Evolutionary conservation across 1,140 invertebrate genomes (phyloP).

Genomic region (Rhagoletis zephyria): DNA sequence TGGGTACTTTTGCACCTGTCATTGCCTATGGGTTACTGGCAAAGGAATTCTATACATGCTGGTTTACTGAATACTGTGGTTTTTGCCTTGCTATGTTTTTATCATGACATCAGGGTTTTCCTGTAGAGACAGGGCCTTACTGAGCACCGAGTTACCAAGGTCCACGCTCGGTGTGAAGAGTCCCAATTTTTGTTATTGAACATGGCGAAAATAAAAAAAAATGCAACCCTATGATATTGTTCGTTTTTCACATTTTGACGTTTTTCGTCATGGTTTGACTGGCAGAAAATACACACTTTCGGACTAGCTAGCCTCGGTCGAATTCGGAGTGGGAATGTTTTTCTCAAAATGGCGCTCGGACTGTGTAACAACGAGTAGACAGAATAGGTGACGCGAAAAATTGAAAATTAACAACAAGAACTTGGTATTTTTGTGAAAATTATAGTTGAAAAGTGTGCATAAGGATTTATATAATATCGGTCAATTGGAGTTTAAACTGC

Average conservation of each 20-base stretch:
- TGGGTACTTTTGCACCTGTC: no score
- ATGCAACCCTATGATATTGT: not conserved
- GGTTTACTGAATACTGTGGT: no score
- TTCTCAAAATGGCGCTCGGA: conserved; percentile 57
- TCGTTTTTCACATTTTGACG: not conserved
- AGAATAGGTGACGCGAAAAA: conserved; percentile 41
- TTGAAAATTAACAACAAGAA: conserved; percentile 43
- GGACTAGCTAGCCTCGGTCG: conserved; percentile 51
- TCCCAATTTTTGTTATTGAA: no score
- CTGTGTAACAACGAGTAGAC: conserved; percentile 50
- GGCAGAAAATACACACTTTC: conserved; percentile 53
- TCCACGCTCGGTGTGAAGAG: no score
- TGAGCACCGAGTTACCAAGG: no score
- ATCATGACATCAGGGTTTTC: no score
- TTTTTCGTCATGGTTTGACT: conserved; percentile 33
- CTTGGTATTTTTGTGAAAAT: conserved; percentile 37
- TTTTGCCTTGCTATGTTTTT: no score
- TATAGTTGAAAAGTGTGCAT: conserved; percentile 21
- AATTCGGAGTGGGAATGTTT: conserved; percentile 55
- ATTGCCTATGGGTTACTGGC: no score
- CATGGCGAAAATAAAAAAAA: not conserved
- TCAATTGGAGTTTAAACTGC: conserved; percentile 2
- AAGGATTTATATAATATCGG: not conserved
- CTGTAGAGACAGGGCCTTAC: no score
- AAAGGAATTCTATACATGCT: no score